These are phyloP conservation scores for Pocillopora grandis DNA, from an alignment of 92 coral and sea anemone species.

Conservation along the genomic window DNA sequence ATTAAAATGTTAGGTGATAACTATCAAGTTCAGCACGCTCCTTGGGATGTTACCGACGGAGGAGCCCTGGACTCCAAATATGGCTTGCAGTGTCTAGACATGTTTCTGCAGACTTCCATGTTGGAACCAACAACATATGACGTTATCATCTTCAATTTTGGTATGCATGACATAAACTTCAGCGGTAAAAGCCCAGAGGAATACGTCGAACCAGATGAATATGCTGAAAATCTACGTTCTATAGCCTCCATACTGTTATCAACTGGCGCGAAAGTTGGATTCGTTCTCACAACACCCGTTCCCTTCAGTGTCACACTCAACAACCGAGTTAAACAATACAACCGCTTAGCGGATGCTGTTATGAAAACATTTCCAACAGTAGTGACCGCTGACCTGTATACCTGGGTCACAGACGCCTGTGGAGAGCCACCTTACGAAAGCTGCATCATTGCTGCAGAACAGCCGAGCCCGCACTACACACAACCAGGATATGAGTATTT, in stretches of 20 bases:
- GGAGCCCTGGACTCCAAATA: conserved; percentile 90
- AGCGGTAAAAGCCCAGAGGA: conserved; percentile 55
- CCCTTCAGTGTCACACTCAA: conserved; percentile 53
- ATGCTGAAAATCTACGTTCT: conserved; percentile 42
- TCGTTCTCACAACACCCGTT: conserved; percentile 70
- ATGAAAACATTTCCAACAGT: conserved; percentile 51
- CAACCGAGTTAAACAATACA: conserved; percentile 59
- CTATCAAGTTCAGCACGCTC: conserved; percentile 80
- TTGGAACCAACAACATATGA: conserved; percentile 54
- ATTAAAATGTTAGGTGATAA: conserved; percentile 36
- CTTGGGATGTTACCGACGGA: conserved; percentile 81
- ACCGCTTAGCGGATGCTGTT: conserved; percentile 56
- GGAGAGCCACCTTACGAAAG: conserved; percentile 56
- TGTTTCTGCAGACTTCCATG: conserved; percentile 54
- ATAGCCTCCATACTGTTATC: conserved; percentile 44
- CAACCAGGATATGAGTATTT: conserved; percentile 61
- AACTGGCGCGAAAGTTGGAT: conserved; percentile 62
- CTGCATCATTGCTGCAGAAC: conserved; percentile 53
- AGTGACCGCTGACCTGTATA: conserved; percentile 64
- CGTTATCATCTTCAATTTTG: conserved; percentile 81
- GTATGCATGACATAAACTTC: conserved; percentile 77
- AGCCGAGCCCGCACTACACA: conserved; percentile 80
- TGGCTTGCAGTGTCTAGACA: conserved; percentile 65
- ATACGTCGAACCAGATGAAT: conserved; percentile 52
- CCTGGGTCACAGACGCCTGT: conserved; percentile 62